A percentile compares a stretch with the other conserved stretches of the same genome.
Conservation (phyloP, 2,113 vertebrate genomes). For the Xenotilapia longispinis region DNA sequence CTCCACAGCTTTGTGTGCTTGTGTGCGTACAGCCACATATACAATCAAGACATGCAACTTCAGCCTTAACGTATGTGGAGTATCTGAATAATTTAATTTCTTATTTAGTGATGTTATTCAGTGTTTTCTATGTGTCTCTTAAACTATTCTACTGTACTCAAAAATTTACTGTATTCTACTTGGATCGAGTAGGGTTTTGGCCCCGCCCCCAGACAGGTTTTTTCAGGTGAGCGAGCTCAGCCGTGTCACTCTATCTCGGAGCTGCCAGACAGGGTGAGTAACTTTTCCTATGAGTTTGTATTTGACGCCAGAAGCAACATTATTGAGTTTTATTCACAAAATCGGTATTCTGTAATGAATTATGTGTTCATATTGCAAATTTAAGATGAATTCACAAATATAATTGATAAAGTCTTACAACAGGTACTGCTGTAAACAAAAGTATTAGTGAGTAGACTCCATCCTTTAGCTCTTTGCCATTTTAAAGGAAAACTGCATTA, state of each 20-base stretch:
- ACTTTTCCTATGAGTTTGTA: not conserved
- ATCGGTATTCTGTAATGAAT: not conserved
- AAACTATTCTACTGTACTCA: not conserved
- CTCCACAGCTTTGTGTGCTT: not conserved
- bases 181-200: not conserved
- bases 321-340: not conserved
- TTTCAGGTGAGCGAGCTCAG: not conserved
- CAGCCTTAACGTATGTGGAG: not conserved
- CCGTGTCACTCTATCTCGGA: not conserved
- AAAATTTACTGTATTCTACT: not conserved
- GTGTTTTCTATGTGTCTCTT: not conserved
- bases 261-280: conserved; percentile 21
- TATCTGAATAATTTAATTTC: not conserved
- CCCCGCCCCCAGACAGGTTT: conserved; percentile 4
- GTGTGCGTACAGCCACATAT: not conserved
- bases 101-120: not conserved
- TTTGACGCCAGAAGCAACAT: not conserved
- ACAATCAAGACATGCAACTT: not conserved
- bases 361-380: not conserved
- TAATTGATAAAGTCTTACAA: not conserved
- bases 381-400: not conserved
- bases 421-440: not conserved
- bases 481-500: not conserved
- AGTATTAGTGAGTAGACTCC: not conserved
- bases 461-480: not conserved